Evolutionary conservation across 2,888 invertebrate genomes (phyloP), one percentile per base, ranked within the genome.

Genomic region (Nineta flava): DNA sequence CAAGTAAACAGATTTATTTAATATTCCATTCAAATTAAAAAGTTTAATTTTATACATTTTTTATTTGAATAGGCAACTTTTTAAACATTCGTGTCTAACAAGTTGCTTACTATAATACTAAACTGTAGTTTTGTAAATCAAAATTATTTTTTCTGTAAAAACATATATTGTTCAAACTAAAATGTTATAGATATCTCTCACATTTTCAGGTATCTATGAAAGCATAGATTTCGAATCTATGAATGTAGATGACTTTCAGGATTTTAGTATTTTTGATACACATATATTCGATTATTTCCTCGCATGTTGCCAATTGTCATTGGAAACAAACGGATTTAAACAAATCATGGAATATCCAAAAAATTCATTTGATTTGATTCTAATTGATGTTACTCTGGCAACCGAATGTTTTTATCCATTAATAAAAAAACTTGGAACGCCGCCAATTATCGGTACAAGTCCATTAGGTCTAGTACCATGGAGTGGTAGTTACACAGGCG

Each of bases 391-490:
- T 5, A 16, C 21, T 5, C 19, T 31, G 9, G 38, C 42, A 31
- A 9, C 17, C 10, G 49, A 35, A 16, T 49, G 49, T 38, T 38
- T 21, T 17, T 49, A 35, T 45, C 49, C 49, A 34, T 35, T 49
- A 13, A 38, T 49, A 10, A 17, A 31, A 45, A 44, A 44, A 15
- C 19, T 49, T 38, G 45, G 45, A 45, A 32, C 34, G 7, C 49
- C 49, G 5, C 45, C 49, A 19, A 3, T 49, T 6, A 17, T 49
- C 17, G 44, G 35, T 4, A 41, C 45, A 12, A 45, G 44, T 44
- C 44, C 49, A n/a, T 44, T 45, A 13, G 45, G 44, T 15, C 16
- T 45, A 9, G 19, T 38, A 19, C 49, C 44, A 9, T 35, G 26
- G 17, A 21, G 13, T 5, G 32, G 38, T 5, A 13, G 15, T 9